Evolutionary conservation across 1,140 invertebrate species (phyloP).

Genomic region (Vanessa tameamea): DNA sequence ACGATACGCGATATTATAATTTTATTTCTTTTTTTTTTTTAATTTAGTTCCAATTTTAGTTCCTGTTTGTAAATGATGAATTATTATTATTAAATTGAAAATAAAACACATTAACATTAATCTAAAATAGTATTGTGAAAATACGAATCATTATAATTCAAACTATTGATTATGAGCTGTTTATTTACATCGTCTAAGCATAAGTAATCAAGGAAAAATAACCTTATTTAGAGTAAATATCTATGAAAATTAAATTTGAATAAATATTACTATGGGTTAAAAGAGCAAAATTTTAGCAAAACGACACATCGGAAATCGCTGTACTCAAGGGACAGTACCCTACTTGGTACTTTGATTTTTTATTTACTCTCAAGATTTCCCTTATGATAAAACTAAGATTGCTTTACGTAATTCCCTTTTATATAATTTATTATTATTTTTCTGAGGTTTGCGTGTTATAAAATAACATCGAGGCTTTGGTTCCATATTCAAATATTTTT

Average conservation of each 20-base stretch:
- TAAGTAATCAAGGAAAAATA: no score
- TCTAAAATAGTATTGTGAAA: no score
- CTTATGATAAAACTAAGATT: slow-evolving; percentile 27
- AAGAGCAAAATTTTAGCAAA: slow-evolving; percentile 3
- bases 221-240: background rate
- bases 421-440: slow-evolving; percentile 7
- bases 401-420: slow-evolving; percentile 21
- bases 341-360: slow-evolving; percentile 23
- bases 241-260: background rate
- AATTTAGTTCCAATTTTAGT: background rate
- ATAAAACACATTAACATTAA: no score
- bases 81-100: background rate
- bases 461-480: background rate
- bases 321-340: slow-evolving; percentile 18
- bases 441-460: background rate
- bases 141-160: no score
- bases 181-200: no score
- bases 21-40: slow-evolving; percentile 17
- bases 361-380: slow-evolving; percentile 28
- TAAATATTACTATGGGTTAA: background rate
- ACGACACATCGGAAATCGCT: background rate
- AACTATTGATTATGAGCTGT: no score
- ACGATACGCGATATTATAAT: slow-evolving; percentile 36
- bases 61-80: background rate
- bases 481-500: no score